Evolutionary conservation across 2,888 invertebrate species (phyloP), one percentile per base, ranked within the genome.

Genomic region (Aspidapion aeneum): DNA sequence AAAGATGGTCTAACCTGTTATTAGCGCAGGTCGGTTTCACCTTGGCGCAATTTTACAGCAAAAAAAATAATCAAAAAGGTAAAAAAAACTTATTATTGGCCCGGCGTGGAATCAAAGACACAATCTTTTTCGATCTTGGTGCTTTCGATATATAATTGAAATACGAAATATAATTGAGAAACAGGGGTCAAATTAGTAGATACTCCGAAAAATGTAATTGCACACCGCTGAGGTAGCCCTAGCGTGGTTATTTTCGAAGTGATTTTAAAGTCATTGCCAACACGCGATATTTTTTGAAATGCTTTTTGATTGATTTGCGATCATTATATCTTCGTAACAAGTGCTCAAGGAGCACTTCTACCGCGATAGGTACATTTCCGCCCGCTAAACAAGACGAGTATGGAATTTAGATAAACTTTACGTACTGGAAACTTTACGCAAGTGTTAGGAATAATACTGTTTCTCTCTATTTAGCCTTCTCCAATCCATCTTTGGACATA

Each of bases 21-120:
- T 71, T 71, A 71, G 68, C 68, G 60, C 60, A 60, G 65, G 67
- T 68, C 68, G 68, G 69, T 66, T 67, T 66, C 67, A 64, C 67
- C 66, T 65, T 65, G 66, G 67, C 66, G 63, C 61, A 63, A 61
- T 63, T 63, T 58, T 60, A 51, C 55, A 22, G 17, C 52, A 55
- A 50, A 61, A 59, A 57, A 60, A 18, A 64, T 61, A 61, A 12
- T 17, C 62, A 66, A n/a, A n/a, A n/a, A n/a, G n/a, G 12, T 35
- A 3, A 12, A 35, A 35, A 35, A 35, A 52, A 18, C 3, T 7
- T 52, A 3, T 52, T 18, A 52, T 52, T 52, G 54, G 35, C 35
- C 35, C 35, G 35, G 35, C 12, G n/a, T n/a, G n/a, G 35, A 35
- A 35, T 35, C 35, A 35, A 35, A 35, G 35, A 35, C 35, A 35